Conservation (phyloP, 2,113 vertebrate genomes). For the Ivindomyrus marchei region DNA sequence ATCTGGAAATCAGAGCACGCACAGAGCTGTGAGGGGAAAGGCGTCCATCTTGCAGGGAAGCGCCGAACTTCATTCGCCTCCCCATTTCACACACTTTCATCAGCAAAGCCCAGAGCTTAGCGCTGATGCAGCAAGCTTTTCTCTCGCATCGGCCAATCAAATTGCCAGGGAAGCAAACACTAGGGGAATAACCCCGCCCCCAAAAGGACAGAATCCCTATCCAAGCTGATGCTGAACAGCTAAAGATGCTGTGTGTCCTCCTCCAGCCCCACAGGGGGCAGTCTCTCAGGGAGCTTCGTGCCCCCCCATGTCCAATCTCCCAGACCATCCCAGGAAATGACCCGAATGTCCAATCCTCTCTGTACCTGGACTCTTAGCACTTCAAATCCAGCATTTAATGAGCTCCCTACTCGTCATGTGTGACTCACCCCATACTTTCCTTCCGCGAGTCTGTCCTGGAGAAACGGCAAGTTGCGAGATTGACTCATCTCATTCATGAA, state of each 20-base stretch:
- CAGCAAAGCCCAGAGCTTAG: background rate
- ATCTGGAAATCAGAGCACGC: background rate
- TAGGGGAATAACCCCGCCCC: background rate
- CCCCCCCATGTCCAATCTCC: background rate
- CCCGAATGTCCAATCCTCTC: background rate
- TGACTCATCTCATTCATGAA: background rate
- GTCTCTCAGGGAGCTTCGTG: background rate
- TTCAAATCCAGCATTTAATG: background rate
- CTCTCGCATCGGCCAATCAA: background rate
- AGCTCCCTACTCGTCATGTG: background rate
- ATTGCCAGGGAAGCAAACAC: background rate
- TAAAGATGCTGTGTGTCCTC: background rate
- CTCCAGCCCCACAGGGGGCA: background rate
- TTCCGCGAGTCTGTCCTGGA: background rate
- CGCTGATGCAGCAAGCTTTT: background rate
- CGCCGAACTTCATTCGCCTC: background rate
- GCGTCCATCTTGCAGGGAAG: background rate
- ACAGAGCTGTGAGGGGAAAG: background rate
- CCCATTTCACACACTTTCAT: slow-evolving; percentile 16
- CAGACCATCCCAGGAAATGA: background rate
- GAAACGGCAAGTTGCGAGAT: background rate
- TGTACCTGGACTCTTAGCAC: background rate
- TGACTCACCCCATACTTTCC: background rate
- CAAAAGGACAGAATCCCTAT: background rate
- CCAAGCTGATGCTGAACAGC: background rate